phyloP scores from a whole-genome alignment of 2,888 invertebrate species.

The Agrilus biguttatus region DNA sequence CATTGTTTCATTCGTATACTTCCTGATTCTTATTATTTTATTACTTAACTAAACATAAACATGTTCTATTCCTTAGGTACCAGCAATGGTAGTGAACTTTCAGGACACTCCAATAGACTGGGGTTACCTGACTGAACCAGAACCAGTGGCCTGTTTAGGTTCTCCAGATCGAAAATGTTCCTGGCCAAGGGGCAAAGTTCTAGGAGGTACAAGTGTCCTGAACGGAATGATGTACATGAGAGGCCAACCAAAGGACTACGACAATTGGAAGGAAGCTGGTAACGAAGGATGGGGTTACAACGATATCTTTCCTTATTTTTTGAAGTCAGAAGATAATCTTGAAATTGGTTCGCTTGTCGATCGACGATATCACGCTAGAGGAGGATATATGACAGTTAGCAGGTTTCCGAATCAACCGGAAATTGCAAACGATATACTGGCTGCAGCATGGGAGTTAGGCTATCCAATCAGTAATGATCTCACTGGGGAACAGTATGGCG shows the following conservation, averaged over 20 bases:
- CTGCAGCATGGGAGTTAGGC: slow-evolving; percentile 45
- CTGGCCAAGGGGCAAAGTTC: slow-evolving; percentile 57
- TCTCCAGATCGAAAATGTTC: slow-evolving; percentile 37
- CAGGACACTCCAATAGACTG: slow-evolving; percentile 51
- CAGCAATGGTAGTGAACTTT: slow-evolving; percentile 53
- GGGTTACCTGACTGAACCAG: slow-evolving; percentile 51
- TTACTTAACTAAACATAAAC: no score
- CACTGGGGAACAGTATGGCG: slow-evolving; percentile 45
- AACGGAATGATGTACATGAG: slow-evolving; percentile 80
- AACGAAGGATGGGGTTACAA: slow-evolving; percentile 65
- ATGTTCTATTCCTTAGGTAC: slow-evolving; percentile 26
- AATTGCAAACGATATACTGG: slow-evolving; percentile 45
- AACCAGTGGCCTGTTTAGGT: slow-evolving; percentile 44
- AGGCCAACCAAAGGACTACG: slow-evolving; percentile 60
- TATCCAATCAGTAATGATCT: slow-evolving; percentile 47
- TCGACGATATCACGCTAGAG: slow-evolving; percentile 41
- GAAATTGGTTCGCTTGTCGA: slow-evolving; percentile 46
- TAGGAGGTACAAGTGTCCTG: slow-evolving; percentile 56
- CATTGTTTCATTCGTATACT: no score
- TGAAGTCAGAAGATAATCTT: slow-evolving; percentile 50
- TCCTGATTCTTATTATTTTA: no score
- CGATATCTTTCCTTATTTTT: slow-evolving; percentile 63
- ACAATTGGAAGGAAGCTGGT: slow-evolving; percentile 59
- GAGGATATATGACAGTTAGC: slow-evolving; percentile 47
- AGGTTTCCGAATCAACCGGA: slow-evolving; percentile 49